Base-by-base conservation (phyloP, 30 jellyfish, hydroid and myxozoan species). In the Turritopsis rubra region DNA sequence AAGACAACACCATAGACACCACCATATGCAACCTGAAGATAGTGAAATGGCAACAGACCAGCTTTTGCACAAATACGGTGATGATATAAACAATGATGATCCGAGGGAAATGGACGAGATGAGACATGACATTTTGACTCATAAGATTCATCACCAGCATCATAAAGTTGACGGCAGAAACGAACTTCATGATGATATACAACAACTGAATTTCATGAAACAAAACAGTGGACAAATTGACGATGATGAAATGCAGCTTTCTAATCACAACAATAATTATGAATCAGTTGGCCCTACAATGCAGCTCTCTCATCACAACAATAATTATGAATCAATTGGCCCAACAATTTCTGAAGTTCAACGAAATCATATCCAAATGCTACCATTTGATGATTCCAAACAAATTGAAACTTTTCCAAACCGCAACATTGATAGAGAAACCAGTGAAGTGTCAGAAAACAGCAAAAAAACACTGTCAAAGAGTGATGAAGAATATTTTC, bases 231-330 rank as follows among this genome's bases (percentile, higher is more conserved):
- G 52, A 52, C 84, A 76, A 76, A 68, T 76, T 27, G 75, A 76
- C 28, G 84, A 76, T 76, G 84, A 76, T 18, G 54, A 76, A 52
- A 76, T 76, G 84, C 72, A 68, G 52, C 54, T 18, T 28, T 76
- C 52, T 76, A 41, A 13, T 13, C 60, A 13, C 60, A 76, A 76
- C 84, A 28, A 65, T 76, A 65, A 52, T 28, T 29, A 76, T 28
- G 84, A 76, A 22, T 24, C 16, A 21, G 54, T 66, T 7, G 73
- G 3, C 3, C 65, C 83, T 21, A 7, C 23, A 28, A 20, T 17
- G 22, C 66, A 28, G 27, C 3, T 23, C 3, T 18, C n/a, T 1
- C 76, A 29, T 27, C 72, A 18, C 7, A 52, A 76, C 17, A 75
- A 76, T 18, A 52, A 19, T 7, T 76, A 76, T 76, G 84, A 28